Conservation (phyloP, 2,888 invertebrate species). For the Drosophila borborema region DNA sequence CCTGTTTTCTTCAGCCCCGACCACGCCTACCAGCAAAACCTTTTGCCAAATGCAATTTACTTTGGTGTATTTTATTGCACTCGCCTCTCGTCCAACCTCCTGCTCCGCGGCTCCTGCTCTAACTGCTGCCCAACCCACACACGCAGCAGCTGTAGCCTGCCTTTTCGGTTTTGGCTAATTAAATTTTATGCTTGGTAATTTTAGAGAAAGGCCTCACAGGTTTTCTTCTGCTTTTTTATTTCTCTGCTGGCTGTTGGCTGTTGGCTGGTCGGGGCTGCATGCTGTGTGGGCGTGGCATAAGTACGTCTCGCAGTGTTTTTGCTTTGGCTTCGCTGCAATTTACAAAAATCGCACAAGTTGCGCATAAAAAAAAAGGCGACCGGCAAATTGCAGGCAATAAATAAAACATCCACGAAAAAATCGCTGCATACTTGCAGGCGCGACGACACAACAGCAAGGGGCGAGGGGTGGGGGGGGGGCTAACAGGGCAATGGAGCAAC, state of each 20-base stretch:
- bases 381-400: constrained; percentile 74
- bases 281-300: constrained; percentile 25
- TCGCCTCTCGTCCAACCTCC: constrained; percentile 4
- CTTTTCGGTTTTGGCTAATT: constrained; percentile 78
- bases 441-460: constrained; percentile 3
- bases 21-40: constrained; percentile 10
- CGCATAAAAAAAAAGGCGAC: constrained; percentile 60
- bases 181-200: constrained; percentile 81
- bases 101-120: neutral
- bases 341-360: constrained; percentile 61
- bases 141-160: constrained; percentile 33
- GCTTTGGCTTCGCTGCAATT: constrained; percentile 46
- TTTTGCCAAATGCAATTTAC: constrained; percentile 72
- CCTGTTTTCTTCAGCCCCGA: constrained; percentile 4
- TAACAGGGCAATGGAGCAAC: no score
- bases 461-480: neutral
- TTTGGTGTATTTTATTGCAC: constrained; percentile 62
- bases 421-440: constrained; percentile 69
- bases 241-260: neutral
- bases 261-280: neutral
- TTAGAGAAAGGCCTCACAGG: constrained; percentile 72
- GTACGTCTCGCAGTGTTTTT: constrained; percentile 36
- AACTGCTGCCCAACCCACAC: constrained; percentile 4
- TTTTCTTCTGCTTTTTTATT: constrained; percentile 26
- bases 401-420: constrained; percentile 73